Evolutionary conservation across 2,888 invertebrate species (phyloP), one percentile per base, ranked within the genome.

Genomic region (Ernsta delagoae): DNA sequence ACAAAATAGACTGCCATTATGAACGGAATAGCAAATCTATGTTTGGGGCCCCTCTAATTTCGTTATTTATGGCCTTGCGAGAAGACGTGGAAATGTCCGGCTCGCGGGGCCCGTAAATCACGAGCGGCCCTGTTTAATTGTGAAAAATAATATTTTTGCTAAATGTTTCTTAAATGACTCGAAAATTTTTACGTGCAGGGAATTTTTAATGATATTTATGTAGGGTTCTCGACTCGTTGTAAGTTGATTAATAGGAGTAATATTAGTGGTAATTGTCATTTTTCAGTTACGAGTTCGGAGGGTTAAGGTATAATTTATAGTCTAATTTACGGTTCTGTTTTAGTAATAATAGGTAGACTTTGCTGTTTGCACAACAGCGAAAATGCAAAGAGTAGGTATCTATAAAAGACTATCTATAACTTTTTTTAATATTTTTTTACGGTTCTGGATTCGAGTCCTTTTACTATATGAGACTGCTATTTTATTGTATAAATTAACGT

Each of bases 81-180:
- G 78, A 76, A 75, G 77, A 81, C 79, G 83, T 80, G 79, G 85
- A 86, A 87, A 84, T 83, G 81, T 85, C 79, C 77, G 78, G 73
- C 7, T 16, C 76, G 59, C 74, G 74, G 72, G 71, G 72, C 75
- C 78, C 74, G 74, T 89, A 87, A 89, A 89, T 90, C 85, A 87
- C 81, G 78, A 78, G 76, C 75, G 77, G 73, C 11, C 74, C 59
- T 71, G 77, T 77, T 85, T 89, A 87, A 89, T 89, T 90, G 84
- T 85, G 82, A 89, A 89, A 89, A 89, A 88, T 86, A 87, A 84
- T 86, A 81, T 77, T 79, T 79, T 75, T 76, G 75, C 75, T 72
- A 75, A 83, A 84, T 81, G 77, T 77, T 73, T 76, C 76, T 73
- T 79, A 79, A 85, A 84, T 80, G 81, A 81, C 81, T 83, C 75